Conservation (phyloP, 35 echinoderm and acorn worm genomes). For the Ophiothrix spiculata region DNA sequence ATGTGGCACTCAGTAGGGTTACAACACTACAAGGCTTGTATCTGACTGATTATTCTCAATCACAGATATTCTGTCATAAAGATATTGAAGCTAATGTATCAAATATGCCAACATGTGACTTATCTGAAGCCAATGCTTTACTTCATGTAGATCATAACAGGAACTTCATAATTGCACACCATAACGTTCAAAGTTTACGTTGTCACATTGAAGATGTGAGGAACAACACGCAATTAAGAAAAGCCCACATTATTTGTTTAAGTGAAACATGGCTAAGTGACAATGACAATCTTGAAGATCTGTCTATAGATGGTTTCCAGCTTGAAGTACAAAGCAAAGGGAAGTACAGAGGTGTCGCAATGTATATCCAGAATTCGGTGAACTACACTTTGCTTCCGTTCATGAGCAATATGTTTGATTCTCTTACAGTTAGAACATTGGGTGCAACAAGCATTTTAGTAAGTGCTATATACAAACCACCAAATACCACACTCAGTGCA, state of each 20-base stretch:
- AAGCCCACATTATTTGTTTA: slow-evolving; percentile 27
- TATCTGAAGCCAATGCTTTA: not conserved
- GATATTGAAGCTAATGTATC: not conserved
- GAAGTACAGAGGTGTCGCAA: not conserved
- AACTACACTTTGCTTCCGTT: not conserved
- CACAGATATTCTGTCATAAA: slow-evolving; percentile 34
- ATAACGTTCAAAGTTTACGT: slow-evolving; percentile 14
- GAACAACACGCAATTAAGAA: slow-evolving; percentile 3
- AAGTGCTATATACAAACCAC: no score
- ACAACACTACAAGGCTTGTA: slow-evolving; percentile 25
- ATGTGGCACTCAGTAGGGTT: slow-evolving; percentile 40
- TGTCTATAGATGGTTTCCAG: not conserved
- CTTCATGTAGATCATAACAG: not conserved
- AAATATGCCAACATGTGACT: not conserved
- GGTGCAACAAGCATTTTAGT: no score
- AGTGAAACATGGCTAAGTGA: slow-evolving; percentile 49
- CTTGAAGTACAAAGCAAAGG: not conserved
- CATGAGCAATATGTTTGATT: no score
- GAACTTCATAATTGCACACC: not conserved
- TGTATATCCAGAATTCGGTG: not conserved
- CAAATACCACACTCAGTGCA: no score
- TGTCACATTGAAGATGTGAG: slow-evolving; percentile 35
- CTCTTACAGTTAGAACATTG: no score
- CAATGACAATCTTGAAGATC: not conserved
- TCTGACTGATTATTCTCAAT: slow-evolving; percentile 17